phyloP scores from a whole-genome alignment of 2,888 invertebrate genomes.

The Phymatocera aterrima region DNA sequence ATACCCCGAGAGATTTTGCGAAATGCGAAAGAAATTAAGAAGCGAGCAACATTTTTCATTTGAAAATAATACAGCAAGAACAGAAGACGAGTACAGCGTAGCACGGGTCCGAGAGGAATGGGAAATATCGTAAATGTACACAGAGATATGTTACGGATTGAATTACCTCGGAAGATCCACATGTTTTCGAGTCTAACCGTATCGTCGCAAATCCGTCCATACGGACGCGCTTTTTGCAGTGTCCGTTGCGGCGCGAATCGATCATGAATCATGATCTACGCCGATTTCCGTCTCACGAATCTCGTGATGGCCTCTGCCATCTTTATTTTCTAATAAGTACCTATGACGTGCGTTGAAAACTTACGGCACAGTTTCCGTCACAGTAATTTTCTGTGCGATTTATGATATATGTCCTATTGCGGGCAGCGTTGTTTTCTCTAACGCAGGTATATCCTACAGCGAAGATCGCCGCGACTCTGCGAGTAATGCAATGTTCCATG shows the following conservation, averaged over 20 bases:
- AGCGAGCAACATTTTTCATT: background rate
- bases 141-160: background rate
- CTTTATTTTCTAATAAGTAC: background rate
- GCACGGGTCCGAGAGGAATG: background rate
- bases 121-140: background rate
- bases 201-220: conserved; percentile 66
- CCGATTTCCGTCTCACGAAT: background rate
- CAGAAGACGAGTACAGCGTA: background rate
- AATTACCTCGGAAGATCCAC: background rate
- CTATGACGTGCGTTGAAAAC: conserved; percentile 11
- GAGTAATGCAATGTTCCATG: no score
- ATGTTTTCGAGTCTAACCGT: conserved; percentile 62
- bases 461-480: no score
- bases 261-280: conserved; percentile 8
- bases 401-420: background rate
- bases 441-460: no score
- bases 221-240: conserved; percentile 52
- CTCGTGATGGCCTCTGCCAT: no score
- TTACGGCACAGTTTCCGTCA: background rate
- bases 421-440: background rate
- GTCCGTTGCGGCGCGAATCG: background rate
- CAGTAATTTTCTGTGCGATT: background rate
- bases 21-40: background rate
- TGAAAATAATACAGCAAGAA: background rate
- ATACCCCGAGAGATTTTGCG: background rate